A percentile compares a stretch with the other conserved stretches of the same genome.
These are phyloP conservation scores for Cyanistes caeruleus DNA, from an alignment of 2,113 vertebrate genomes.

Conservation along the genomic window DNA sequence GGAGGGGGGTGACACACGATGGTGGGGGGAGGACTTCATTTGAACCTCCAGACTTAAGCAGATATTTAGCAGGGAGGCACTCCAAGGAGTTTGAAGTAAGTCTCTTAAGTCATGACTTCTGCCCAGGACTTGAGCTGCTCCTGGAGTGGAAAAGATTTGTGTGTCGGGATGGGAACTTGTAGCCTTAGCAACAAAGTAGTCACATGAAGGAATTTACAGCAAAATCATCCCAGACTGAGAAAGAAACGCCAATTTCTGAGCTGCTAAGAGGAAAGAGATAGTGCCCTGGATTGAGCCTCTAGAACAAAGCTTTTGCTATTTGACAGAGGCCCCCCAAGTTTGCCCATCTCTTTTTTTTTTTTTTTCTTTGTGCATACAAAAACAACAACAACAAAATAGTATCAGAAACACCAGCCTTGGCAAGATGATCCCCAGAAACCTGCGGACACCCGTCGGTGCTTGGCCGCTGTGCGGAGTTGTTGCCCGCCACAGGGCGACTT, in stretches of 20 bases:
- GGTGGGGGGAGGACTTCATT: background rate
- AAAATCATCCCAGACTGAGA: slow-evolving; percentile 57
- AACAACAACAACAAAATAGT: too few relatives aligned
- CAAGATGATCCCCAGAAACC: background rate
- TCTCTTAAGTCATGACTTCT: background rate
- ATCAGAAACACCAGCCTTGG: background rate
- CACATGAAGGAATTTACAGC: slow-evolving; percentile 72
- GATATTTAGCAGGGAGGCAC: background rate
- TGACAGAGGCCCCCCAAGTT: background rate
- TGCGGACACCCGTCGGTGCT: background rate
- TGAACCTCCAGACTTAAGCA: background rate
- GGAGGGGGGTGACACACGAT: background rate
- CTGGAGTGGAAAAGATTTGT: slow-evolving; percentile 36
- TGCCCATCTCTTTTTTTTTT: background rate
- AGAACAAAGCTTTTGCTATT: slow-evolving; percentile 46
- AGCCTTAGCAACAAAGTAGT: slow-evolving; percentile 74
- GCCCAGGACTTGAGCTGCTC: background rate
- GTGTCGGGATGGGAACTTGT: slow-evolving; percentile 65
- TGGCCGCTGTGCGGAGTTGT: background rate
- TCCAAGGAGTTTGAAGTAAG: slow-evolving; percentile 1
- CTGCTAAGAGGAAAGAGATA: background rate
- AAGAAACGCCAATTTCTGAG: slow-evolving; percentile 51
- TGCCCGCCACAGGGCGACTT: background rate
- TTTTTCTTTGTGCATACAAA: background rate
- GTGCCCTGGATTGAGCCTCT: background rate